These are phyloP conservation scores for Melanaphis sacchari DNA, from an alignment of 1,140 invertebrate genomes.

Conservation along the genomic window DNA sequence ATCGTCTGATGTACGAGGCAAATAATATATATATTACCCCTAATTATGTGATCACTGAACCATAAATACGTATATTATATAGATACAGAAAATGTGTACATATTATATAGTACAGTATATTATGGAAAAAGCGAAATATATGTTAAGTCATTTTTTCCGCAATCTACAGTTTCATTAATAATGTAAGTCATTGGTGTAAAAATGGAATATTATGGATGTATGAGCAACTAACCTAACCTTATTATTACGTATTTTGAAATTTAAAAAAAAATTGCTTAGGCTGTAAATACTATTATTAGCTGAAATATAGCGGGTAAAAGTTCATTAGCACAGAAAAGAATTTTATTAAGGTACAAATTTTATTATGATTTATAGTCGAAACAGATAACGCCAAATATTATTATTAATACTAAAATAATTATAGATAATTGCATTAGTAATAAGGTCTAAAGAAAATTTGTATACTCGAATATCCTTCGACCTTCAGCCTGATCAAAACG, in stretches of 20 bases:
- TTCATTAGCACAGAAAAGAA: neutral
- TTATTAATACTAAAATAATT: neutral
- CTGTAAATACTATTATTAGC: neutral
- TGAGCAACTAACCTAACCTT: neutral
- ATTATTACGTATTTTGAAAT: neutral
- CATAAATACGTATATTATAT: neutral
- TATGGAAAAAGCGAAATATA: neutral
- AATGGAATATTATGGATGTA: neutral
- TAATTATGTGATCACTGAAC: neutral
- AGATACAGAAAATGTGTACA: too few species aligned
- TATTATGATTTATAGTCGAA: too few species aligned
- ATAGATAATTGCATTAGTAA: neutral
- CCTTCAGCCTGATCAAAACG: neutral
- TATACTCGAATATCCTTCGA: neutral
- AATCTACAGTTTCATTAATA: neutral
- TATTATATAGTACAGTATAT: neutral
- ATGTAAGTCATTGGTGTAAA: neutral
- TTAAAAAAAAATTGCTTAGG: neutral
- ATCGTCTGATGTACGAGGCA: neutral
- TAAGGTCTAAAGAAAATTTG: neutral
- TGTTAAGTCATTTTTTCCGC: neutral
- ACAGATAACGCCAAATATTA: neutral
- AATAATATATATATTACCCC: neutral
- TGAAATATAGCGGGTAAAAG: neutral
- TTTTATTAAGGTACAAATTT: neutral